Evolutionary conservation across 2,113 vertebrate genomes (phyloP).

Genomic region (Clupea harengus): DNA sequence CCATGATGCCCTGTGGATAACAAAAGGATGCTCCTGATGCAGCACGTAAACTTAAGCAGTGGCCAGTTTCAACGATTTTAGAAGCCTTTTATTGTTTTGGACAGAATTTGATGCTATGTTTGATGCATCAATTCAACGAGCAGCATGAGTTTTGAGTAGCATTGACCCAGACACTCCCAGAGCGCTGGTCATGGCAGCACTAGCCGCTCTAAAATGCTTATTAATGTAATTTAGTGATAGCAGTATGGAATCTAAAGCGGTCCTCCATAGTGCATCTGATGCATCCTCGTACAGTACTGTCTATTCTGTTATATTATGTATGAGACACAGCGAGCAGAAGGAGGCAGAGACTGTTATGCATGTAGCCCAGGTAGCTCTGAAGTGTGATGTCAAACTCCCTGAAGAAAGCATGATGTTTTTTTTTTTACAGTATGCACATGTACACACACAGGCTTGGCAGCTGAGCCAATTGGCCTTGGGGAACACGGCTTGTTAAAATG

Average conservation of each 20-base stretch:
- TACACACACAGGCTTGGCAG: neutral
- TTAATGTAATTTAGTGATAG: neutral
- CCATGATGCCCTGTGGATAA: conserved; percentile 28
- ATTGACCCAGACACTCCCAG: neutral
- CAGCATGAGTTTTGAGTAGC: neutral
- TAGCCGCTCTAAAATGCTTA: neutral
- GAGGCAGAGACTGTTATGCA: neutral
- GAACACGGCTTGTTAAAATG: conserved; percentile 5
- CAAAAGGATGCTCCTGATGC: neutral
- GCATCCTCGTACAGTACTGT: neutral
- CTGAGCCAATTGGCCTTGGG: neutral
- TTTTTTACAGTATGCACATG: neutral
- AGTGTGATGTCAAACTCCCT: conserved; percentile 10
- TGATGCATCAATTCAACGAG: neutral
- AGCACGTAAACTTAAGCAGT: neutral
- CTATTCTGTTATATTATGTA: neutral
- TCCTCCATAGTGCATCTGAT: neutral
- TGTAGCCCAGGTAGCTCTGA: neutral
- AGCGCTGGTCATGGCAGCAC: neutral
- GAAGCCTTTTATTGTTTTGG: neutral
- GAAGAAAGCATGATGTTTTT: neutral
- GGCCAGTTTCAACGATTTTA: neutral
- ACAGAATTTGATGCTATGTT: neutral
- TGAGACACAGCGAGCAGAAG: neutral
- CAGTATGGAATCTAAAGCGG: neutral